A percentile compares a stretch with the other conserved stretches of the same genome.
Conservation (phyloP, 1,140 invertebrate genomes). For the Drosophila novamexicana region DNA sequence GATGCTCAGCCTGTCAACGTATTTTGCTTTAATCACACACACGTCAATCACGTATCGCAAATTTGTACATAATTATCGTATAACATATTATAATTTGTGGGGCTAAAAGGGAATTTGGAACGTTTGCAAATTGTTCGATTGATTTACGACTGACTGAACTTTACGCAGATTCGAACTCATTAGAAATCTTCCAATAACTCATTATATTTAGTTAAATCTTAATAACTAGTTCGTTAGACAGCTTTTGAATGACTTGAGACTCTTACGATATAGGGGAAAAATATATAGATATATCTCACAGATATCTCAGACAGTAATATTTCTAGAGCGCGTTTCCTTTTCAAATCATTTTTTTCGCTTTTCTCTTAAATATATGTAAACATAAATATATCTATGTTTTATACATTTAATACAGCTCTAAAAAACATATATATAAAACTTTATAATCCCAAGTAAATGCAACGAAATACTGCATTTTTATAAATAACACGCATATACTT, state of each 20-base stretch:
- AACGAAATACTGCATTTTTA: no score
- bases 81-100: slow-evolving; percentile 31
- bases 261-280: background rate
- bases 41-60: slow-evolving; percentile 66
- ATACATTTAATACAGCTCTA: no score
- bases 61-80: slow-evolving; percentile 48
- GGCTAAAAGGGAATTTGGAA: slow-evolving; percentile 22
- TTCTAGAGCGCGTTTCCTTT: background rate
- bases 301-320: no score
- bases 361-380: background rate
- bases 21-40: background rate
- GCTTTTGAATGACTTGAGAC: no score
- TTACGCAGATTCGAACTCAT: background rate
- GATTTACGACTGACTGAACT: slow-evolving; percentile 12
- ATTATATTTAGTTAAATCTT: no score
- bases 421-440: no score
- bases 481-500: no score
- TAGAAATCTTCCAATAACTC: no score
- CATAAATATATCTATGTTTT: no score
- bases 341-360: background rate
- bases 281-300: background rate
- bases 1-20: slow-evolving; percentile 35
- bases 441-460: no score
- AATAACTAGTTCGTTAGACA: no score
- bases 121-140: slow-evolving; percentile 12